phyloP scores from a whole-genome alignment of 2,113 vertebrate genomes.

The Acrocephalus kingi region DNA sequence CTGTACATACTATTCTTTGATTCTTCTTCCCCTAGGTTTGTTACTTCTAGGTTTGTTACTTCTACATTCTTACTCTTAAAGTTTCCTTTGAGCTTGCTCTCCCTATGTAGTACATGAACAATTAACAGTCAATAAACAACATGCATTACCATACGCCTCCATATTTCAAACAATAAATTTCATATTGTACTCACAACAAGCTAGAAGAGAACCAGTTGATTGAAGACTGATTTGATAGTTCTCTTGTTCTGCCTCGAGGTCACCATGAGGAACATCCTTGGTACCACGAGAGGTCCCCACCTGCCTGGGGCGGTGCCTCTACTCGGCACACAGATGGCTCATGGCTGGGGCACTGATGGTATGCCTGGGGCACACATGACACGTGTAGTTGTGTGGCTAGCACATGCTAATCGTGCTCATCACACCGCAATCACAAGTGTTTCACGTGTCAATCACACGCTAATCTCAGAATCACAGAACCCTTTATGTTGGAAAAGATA shows the following conservation, averaged over 20 bases:
- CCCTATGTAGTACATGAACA: not conserved
- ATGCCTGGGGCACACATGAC: not conserved
- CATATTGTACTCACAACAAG: not conserved
- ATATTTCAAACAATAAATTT: not conserved
- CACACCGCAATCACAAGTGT: not conserved
- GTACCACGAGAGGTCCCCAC: accelerated
- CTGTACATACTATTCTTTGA: not conserved
- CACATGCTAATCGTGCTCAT: not conserved
- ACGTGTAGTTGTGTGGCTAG: accelerated
- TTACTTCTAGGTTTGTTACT: not conserved
- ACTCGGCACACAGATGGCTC: accelerated
- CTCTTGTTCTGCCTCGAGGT: not conserved
- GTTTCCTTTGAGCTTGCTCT: not conserved
- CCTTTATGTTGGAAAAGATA: not conserved
- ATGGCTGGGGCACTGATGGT: too few species aligned
- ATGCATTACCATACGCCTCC: not conserved
- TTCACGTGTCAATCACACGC: not conserved
- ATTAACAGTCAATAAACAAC: not conserved
- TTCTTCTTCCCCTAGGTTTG: not conserved
- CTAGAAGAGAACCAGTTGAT: not conserved
- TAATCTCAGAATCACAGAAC: not conserved
- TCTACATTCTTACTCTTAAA: not conserved
- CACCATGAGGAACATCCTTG: not conserved
- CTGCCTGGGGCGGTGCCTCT: accelerated
- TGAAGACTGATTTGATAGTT: not conserved